phyloP scores from a whole-genome alignment of 2,888 invertebrate genomes.

The Diogma glabrata region DNA sequence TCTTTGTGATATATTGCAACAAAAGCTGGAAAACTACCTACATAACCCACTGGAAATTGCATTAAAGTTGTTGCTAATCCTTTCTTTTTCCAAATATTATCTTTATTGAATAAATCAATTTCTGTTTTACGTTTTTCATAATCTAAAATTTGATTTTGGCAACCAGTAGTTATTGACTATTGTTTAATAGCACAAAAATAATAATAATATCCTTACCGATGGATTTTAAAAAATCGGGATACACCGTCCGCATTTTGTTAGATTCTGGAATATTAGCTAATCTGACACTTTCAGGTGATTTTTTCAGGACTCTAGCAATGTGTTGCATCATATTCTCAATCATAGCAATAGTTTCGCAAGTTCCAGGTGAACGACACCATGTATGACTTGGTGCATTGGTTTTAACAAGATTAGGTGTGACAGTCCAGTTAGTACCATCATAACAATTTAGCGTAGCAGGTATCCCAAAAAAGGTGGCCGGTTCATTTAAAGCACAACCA shows the following conservation, averaged over 20 bases:
- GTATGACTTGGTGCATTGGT: conserved; percentile 56
- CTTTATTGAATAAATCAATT: conserved; percentile 47
- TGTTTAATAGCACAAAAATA: no score
- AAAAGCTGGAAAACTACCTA: conserved; percentile 44
- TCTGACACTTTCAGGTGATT: conserved; percentile 47
- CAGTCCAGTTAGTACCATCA: conserved; percentile 52
- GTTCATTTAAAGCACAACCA: conserved; percentile 45
- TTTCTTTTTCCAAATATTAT: conserved; percentile 73
- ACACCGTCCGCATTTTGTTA: conserved; percentile 39
- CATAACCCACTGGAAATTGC: conserved; percentile 47
- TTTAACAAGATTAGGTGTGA: conserved; percentile 49
- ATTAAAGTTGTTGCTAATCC: conserved; percentile 57
- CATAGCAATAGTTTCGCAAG: conserved; percentile 47
- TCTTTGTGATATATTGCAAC: conserved; percentile 59
- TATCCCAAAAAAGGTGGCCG: conserved; percentile 36
- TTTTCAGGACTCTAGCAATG: conserved; percentile 42
- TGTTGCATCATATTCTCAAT: conserved; percentile 56
- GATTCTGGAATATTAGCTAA: conserved; percentile 40
- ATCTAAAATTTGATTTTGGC: no score
- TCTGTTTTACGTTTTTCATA: conserved; percentile 43
- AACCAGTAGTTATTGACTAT: no score
- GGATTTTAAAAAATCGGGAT: conserved; percentile 43
- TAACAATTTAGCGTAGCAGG: conserved; percentile 48
- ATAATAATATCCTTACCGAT: conserved; percentile 42
- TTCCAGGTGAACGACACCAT: conserved; percentile 40